These are phyloP conservation scores for Myodes glareolus DNA, from an alignment of 2,113 vertebrate genomes.

Conservation along the genomic window DNA sequence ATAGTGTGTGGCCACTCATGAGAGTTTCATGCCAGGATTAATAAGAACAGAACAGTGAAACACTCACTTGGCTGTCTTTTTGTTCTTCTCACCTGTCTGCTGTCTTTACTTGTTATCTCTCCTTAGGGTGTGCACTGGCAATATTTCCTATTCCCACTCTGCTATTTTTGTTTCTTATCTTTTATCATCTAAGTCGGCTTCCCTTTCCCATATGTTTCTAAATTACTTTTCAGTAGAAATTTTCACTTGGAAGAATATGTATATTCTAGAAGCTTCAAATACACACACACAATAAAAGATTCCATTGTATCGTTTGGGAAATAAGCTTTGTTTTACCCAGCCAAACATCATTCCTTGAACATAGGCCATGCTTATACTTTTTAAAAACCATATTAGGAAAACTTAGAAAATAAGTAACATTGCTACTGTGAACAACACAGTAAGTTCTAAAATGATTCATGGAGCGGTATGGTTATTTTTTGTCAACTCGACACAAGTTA, in stretches of 20 bases:
- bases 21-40: conserved; percentile 24
- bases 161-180: conserved; percentile 1
- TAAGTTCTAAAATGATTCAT: conserved; percentile 15
- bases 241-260: not conserved
- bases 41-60: not conserved
- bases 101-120: too few relatives aligned
- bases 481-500: not conserved
- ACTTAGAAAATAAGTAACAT: conserved; percentile 21
- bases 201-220: conserved; percentile 19
- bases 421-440: not conserved
- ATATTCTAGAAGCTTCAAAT: not conserved
- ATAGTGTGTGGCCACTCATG: conserved; percentile 1
- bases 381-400: not conserved
- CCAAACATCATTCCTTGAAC: not conserved
- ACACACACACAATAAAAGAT: not conserved
- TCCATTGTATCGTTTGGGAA: not conserved
- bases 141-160: not conserved
- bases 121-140: not conserved
- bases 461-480: not conserved
- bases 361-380: not conserved
- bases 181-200: conserved; percentile 22
- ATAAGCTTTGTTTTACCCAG: not conserved
- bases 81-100: not conserved
- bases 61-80: not conserved
- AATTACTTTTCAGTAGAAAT: conserved; percentile 37